phyloP scores from a whole-genome alignment of 2,797 vertebrate genomes.

The Kryptopterus vitreolus region DNA sequence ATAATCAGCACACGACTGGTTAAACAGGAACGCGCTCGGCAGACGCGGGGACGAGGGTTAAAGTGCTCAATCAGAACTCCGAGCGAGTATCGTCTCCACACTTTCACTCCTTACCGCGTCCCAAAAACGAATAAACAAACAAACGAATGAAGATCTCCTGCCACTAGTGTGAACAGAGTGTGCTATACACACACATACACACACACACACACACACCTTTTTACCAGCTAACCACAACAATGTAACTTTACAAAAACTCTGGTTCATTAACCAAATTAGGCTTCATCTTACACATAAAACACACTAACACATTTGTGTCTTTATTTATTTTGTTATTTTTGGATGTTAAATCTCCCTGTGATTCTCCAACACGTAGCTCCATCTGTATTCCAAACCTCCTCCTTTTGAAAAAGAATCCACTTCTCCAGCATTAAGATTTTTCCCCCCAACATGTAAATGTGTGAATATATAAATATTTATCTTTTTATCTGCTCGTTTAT shows the following conservation, averaged over 20 bases:
- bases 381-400: constrained; percentile 15
- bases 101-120: too few species aligned
- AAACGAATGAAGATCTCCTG: too few species aligned
- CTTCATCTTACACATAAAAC: constrained; percentile 33
- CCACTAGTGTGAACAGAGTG: not conserved
- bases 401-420: not conserved
- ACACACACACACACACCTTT: not conserved
- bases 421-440: not conserved
- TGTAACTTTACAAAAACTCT: not conserved
- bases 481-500: constrained; percentile 21
- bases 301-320: constrained; percentile 39
- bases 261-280: constrained; percentile 6
- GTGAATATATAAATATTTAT: not conserved
- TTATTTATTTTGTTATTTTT: not conserved
- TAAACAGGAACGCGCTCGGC: too few species aligned
- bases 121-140: too few species aligned
- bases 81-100: too few species aligned
- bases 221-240: not conserved
- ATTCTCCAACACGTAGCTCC: constrained; percentile 13
- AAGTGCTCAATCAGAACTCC: too few species aligned
- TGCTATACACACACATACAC: not conserved
- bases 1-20: too few species aligned
- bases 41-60: too few species aligned
- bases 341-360: constrained; percentile 10
- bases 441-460: not conserved